Conservation (phyloP, 2,113 vertebrate species). For the Microcebus griseorufus region DNA sequence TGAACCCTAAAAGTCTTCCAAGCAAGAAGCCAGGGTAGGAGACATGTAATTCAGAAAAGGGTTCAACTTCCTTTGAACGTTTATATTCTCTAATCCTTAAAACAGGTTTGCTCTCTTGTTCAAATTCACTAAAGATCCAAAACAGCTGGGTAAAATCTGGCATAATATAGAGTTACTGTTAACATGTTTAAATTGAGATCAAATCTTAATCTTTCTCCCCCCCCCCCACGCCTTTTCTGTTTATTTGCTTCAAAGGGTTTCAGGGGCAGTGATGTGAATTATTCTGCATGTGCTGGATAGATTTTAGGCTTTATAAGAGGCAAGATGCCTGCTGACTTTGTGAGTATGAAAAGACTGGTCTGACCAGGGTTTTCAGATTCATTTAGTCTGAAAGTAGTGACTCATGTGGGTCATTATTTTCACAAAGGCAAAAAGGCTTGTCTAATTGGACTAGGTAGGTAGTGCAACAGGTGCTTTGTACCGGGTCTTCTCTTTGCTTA, state of each 20-base stretch:
- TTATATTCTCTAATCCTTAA: constrained; percentile 63
- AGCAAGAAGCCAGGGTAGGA: not conserved
- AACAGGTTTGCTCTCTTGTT: constrained; percentile 54
- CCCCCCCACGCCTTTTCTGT: constrained; percentile 52
- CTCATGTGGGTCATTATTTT: constrained; percentile 40
- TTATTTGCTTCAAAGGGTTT: constrained; percentile 82
- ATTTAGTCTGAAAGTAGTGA: constrained; percentile 56
- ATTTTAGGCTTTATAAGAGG: constrained; percentile 76
- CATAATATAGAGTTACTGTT: constrained; percentile 81
- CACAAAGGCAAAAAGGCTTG: constrained; percentile 22
- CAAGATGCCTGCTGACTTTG: constrained; percentile 71
- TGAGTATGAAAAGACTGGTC: constrained; percentile 66
- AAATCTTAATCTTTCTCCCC: constrained; percentile 79
- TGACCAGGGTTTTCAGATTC: constrained; percentile 53
- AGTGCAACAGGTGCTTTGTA: not conserved
- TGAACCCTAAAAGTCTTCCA: not conserved
- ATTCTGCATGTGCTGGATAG: constrained; percentile 73
- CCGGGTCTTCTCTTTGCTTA: not conserved
- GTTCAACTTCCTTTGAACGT: constrained; percentile 60
- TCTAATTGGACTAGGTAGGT: constrained; percentile 5
- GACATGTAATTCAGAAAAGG: not conserved
- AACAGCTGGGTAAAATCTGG: constrained; percentile 73
- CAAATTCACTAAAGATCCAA: constrained; percentile 65
- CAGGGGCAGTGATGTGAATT: constrained; percentile 78
- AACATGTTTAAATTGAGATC: constrained; percentile 80